Conservation (phyloP, 2,888 invertebrate species). For the Euzetes globulus region DNA sequence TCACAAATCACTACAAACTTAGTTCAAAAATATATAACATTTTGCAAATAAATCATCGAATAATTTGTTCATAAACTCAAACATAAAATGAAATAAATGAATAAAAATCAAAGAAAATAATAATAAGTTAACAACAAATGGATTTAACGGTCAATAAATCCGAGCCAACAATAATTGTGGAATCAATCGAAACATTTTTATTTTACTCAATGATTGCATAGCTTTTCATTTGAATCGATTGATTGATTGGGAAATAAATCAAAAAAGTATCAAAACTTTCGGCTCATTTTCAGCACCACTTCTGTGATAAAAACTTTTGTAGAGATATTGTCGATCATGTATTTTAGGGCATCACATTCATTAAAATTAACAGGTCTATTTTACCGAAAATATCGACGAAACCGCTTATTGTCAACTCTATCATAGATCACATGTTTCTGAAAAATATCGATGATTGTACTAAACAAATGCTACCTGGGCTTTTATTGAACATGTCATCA, state of each 20-base stretch:
- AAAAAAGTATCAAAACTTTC: neutral
- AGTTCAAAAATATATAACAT: neutral
- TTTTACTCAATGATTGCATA: neutral
- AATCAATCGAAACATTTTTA: neutral
- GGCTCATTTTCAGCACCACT: conserved; percentile 5
- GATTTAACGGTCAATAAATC: neutral
- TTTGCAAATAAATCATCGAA: neutral
- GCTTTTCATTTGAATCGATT: neutral
- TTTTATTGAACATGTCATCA: too few species aligned
- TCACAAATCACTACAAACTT: neutral
- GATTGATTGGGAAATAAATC: neutral
- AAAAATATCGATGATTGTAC: too few species aligned
- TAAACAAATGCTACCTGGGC: too few species aligned
- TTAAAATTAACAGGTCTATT: too few species aligned
- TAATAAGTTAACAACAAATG: neutral
- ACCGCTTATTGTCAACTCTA: too few species aligned
- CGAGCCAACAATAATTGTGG: neutral
- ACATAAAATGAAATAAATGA: neutral
- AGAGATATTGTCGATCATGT: too few species aligned
- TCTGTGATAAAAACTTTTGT: conserved; percentile 1
- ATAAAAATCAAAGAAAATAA: neutral
- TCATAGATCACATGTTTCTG: too few species aligned
- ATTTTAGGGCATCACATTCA: too few species aligned
- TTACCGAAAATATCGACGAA: too few species aligned
- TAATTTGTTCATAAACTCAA: neutral